phyloP scores from a whole-genome alignment of 2,113 vertebrate species.

The Morphnarchus princeps region DNA sequence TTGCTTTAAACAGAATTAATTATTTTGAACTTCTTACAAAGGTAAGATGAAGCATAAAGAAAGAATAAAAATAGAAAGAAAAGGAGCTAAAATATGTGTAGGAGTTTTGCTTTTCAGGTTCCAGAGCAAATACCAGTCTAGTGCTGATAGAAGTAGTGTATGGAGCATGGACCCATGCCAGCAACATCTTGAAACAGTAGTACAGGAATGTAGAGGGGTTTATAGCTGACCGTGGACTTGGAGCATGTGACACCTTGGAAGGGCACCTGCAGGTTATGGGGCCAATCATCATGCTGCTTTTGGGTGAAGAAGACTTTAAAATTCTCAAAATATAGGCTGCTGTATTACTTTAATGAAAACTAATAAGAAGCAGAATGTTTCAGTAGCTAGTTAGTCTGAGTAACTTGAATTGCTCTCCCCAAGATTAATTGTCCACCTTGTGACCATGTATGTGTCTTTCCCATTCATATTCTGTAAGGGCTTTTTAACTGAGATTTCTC shows the following conservation, averaged over 20 bases:
- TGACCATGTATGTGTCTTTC: neutral
- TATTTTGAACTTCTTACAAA: neutral
- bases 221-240: neutral
- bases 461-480: neutral
- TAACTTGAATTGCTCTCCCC: neutral
- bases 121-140: neutral
- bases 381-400: neutral
- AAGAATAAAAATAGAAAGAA: neutral
- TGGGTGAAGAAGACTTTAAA: neutral
- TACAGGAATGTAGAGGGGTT: neutral
- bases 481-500: conserved; percentile 4
- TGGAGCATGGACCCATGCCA: neutral
- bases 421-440: neutral
- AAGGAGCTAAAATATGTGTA: neutral
- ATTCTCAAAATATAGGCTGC: neutral
- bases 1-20: neutral
- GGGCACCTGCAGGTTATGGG: neutral
- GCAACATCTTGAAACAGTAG: neutral
- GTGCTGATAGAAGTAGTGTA: neutral
- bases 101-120: neutral
- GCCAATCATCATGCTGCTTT: neutral
- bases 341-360: neutral
- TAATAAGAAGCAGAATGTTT: neutral
- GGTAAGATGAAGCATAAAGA: neutral
- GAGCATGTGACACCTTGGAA: neutral